These are phyloP conservation scores for Rapana venosa DNA, from an alignment of 2,888 invertebrate species.

Conservation along the genomic window DNA sequence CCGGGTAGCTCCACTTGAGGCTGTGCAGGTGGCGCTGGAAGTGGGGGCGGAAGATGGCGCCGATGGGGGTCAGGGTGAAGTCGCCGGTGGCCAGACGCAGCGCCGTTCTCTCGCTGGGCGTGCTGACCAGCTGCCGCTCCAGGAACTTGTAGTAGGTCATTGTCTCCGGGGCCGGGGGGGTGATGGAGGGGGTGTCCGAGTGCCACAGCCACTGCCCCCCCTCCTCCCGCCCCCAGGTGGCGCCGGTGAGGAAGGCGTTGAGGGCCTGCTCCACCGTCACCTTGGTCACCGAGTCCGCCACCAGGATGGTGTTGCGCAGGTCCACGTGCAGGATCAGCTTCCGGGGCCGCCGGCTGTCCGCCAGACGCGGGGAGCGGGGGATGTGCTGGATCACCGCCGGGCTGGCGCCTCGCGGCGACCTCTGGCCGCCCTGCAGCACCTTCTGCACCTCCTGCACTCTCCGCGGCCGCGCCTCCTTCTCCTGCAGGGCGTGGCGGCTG, in stretches of 20 bases:
- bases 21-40: constrained; percentile 69
- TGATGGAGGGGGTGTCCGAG: constrained; percentile 68
- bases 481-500: no score
- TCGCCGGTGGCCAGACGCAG: constrained; percentile 74
- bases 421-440: no score
- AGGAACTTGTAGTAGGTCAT: constrained; percentile 76
- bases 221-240: constrained; percentile 73
- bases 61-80: constrained; percentile 71
- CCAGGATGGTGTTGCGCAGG: constrained; percentile 76
- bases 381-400: neutral
- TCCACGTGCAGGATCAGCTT: constrained; percentile 77
- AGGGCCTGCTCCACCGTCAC: constrained; percentile 76
- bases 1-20: constrained; percentile 67
- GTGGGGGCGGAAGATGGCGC: constrained; percentile 66
- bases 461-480: no score
- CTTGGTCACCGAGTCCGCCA: constrained; percentile 75
- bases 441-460: no score
- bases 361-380: neutral
- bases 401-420: no score
- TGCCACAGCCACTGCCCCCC: constrained; percentile 71
- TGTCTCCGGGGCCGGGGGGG: constrained; percentile 61
- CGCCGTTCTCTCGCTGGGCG: constrained; percentile 69
- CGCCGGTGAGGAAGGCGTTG: constrained; percentile 77
- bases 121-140: constrained; percentile 71
- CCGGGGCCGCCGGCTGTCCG: constrained; percentile 52